Evolutionary conservation across 2,113 vertebrate genomes (phyloP).

Genomic region (Rostratula benghalensis): DNA sequence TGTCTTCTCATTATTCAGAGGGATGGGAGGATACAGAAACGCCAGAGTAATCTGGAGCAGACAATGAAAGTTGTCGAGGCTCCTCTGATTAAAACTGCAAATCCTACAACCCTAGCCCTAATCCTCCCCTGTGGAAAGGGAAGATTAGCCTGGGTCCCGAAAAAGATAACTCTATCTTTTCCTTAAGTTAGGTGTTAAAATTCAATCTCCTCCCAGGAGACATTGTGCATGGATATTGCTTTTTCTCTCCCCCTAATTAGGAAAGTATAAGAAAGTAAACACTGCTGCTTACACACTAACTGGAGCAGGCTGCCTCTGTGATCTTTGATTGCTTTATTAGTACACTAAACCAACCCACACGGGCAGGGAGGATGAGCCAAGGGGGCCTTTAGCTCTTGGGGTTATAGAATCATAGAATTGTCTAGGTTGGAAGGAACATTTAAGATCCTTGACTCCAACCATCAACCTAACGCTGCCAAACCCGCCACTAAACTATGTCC

Average conservation of each 20-base stretch:
- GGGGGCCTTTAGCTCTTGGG: background rate
- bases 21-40: background rate
- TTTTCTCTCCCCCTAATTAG: slow-evolving; percentile 52
- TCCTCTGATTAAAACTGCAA: slow-evolving; percentile 59
- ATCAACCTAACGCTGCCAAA: background rate
- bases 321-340: slow-evolving; percentile 8
- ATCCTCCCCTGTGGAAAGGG: slow-evolving; percentile 29
- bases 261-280: slow-evolving; percentile 52
- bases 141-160: slow-evolving; percentile 12
- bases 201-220: slow-evolving; percentile 57
- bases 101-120: slow-evolving; percentile 40
- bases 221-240: background rate
- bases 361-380: background rate
- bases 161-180: slow-evolving; percentile 43
- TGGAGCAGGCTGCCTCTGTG: background rate
- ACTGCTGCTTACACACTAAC: background rate
- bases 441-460: background rate
- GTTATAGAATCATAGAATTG: background rate
- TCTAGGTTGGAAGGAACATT: background rate
- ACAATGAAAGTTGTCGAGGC: slow-evolving; percentile 11
- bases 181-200: slow-evolving; percentile 32
- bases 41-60: background rate
- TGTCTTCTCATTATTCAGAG: background rate
- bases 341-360: background rate
- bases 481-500: background rate